These are phyloP conservation scores for Ectemnius lituratus DNA, from an alignment of 2,888 invertebrate species.

Conservation along the genomic window DNA sequence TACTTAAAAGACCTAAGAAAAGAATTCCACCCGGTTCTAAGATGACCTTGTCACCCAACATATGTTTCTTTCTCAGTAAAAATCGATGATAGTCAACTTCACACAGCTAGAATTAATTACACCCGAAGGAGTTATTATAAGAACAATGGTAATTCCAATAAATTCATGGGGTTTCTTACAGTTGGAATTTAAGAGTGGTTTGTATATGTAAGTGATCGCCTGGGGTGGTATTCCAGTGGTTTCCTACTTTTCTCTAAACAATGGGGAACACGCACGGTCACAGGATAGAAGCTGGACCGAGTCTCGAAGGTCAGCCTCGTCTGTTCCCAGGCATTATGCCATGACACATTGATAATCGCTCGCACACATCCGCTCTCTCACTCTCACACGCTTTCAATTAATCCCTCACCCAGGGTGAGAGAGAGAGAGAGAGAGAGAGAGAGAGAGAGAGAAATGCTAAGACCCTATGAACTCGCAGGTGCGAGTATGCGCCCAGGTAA, in stretches of 20 bases:
- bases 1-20: no score
- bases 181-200: no score
- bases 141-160: no score
- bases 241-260: slow-evolving; percentile 3
- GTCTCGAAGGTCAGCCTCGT: slow-evolving; percentile 38
- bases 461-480: slow-evolving; percentile 28
- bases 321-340: slow-evolving; percentile 32
- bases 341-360: slow-evolving; percentile 33
- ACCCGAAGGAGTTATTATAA: no score
- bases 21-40: no score
- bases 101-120: no score
- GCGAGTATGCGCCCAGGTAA: slow-evolving; percentile 17
- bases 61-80: no score
- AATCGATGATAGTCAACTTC: no score
- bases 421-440: no score
- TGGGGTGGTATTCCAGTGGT: background rate
- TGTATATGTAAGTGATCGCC: background rate
- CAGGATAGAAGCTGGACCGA: slow-evolving; percentile 3
- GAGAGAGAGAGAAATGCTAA: slow-evolving; percentile 9
- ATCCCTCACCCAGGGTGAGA: slow-evolving; percentile 22
- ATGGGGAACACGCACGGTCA: background rate
- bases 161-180: no score
- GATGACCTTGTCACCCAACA: no score
- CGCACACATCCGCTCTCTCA: slow-evolving; percentile 15
- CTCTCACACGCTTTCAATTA: slow-evolving; percentile 26